phyloP scores from a whole-genome alignment of 2,113 vertebrate species.

The Austrofundulus limnaeus region DNA sequence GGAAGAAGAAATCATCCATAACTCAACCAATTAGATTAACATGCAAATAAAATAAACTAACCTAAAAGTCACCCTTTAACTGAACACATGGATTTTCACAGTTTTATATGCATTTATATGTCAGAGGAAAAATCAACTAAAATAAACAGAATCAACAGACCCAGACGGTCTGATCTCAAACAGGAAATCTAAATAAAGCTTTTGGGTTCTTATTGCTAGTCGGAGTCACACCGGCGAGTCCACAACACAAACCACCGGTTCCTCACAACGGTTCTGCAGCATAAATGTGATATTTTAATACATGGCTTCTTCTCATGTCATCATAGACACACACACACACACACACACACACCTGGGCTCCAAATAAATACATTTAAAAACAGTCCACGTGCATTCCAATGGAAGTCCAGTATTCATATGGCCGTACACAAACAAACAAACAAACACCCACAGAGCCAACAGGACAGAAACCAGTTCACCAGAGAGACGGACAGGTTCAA shows the following conservation, averaged over 20 bases:
- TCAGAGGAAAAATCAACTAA: conserved; percentile 77
- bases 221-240: conserved; percentile 51
- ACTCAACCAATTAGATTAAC: conserved; percentile 86
- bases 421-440: conserved; percentile 9
- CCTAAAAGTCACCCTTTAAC: conserved; percentile 93
- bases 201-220: conserved; percentile 89
- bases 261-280: conserved; percentile 80
- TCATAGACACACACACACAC: conserved; percentile 54
- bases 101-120: conserved; percentile 85
- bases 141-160: conserved; percentile 80
- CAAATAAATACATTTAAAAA: conserved; percentile 83
- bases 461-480: conserved; percentile 21
- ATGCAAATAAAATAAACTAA: conserved; percentile 88
- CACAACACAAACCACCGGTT: conserved; percentile 54
- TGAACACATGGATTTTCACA: conserved; percentile 94
- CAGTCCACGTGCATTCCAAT: conserved; percentile 71
- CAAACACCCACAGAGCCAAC: conserved; percentile 28
- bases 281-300: conserved; percentile 78
- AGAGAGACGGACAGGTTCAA: conserved; percentile 38
- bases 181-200: conserved; percentile 92
- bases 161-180: conserved; percentile 77
- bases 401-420: conserved; percentile 67
- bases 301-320: conserved; percentile 87
- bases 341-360: conserved; percentile 81
- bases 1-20: conserved; percentile 76